Evolutionary conservation across 1,140 invertebrate species (phyloP), one percentile per base, ranked within the genome.

Genomic region (Drosophila rhopaloa): DNA sequence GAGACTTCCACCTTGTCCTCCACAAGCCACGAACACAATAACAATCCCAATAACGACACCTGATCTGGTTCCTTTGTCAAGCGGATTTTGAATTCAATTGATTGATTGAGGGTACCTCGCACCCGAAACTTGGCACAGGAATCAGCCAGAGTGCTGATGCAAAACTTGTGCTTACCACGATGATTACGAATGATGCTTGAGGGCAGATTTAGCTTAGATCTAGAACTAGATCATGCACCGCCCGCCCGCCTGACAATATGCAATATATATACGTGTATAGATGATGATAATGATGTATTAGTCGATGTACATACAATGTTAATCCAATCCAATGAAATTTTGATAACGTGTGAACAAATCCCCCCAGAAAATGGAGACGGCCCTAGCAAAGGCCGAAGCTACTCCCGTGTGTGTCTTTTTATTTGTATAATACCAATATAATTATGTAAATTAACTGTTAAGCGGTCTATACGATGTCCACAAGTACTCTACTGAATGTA

Each of bases 1-100:
- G 84, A 78, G 74, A 63, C 79, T 82, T 84, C 90, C 81, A 91
- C 84, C 71, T 91, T 91, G 79, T 91, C 89, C 76, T 80, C 89
- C 79, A 91, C 88, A 58, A 74, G 73, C 37, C 59, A 78, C 53
- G 76, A 88, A 79, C 73, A 81, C 46, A 86, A 82, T 61, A 86
- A 86, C 16, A 85, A 90, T 59, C 73, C 70, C 29, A 88, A 83
- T 60, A 89, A 80, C 73, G 75, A 89, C 57, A 89, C 84, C 82
- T 89, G 84, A 89, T 83, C 62, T 71, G 81, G 61, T 80, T 83
- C 66, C 77, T 59, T 58, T 88, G 84, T 74, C 84, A 88, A 81
- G 16, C 29, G 43, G 19, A 37, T 66, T 24, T 41, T 44, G 32
- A 44, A 44, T 55, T 27, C 40, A 72, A 55, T 41, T 62, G 29